Evolutionary conservation across 2,797 vertebrate species (phyloP), one percentile per base, ranked within the genome.

Genomic region (Emys orbicularis): DNA sequence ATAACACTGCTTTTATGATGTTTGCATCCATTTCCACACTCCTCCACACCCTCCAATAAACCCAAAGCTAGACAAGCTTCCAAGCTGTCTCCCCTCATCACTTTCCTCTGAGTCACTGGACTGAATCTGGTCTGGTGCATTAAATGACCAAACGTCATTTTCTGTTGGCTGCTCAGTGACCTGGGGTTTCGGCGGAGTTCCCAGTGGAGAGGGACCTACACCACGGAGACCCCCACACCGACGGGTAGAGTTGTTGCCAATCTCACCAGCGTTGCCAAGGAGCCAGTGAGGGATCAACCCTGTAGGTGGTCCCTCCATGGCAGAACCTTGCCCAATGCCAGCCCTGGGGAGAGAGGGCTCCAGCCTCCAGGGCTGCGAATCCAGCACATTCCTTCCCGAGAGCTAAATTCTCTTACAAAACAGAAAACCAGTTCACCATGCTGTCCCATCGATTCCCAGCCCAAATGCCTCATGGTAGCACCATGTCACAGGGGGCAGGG

Each of bases 401-500:
- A 25, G 52, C 18, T 50, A 37, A 89, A 86, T 50, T 90, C 12
- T 8, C 16, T 90, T 44, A n/a, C 52, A 19, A 59, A 95, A 10
- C 13, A 57, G 29, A 8, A 1, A 2, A 77, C 5, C 0, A 6
- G 31, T 25, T 86, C 49, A 16, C 8, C 49, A 6, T 34, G 7
- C 2, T 18, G 8, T 12, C 44, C 65, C 23, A 53, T 68, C 8
- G 29, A 8, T 11, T 86, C 29, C 12, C 74, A 74, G 27, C 47
- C 50, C 23, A 83, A 87, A 37, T 4, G 29, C 44, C 57, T 56
- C 12, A 2, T n/a, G 21, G 23, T 15, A 85, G 25, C 82, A 61
- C 5, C 2, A 0, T 1, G 0, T 0, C 52, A 49, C 2, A 79
- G 41, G 6, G 81, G 4, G 44, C 21, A 79, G 61, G 37, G 10